Evolutionary conservation across 1,140 invertebrate genomes (phyloP).

Genomic region (Hylyphantes graminicola): DNA sequence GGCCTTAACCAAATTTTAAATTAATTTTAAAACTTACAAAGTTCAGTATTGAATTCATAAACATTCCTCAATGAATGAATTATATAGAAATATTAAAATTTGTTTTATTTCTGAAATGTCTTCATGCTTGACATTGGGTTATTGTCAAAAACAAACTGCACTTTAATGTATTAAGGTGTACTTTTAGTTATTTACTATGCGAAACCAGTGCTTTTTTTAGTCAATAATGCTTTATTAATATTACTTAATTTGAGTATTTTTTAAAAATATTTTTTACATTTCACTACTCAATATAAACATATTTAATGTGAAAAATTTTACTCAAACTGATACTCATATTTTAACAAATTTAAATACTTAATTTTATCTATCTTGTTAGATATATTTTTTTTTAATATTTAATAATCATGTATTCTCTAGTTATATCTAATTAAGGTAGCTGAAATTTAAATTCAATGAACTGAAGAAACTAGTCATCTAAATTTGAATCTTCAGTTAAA

Average conservation of each 20-base stretch:
- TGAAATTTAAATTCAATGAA: slow-evolving; percentile 15
- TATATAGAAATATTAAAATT: too few relatives aligned
- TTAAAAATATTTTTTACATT: too few relatives aligned
- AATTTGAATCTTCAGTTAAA: slow-evolving; percentile 47
- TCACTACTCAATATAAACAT: too few relatives aligned
- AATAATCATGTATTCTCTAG: slow-evolving; percentile 22
- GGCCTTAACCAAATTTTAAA: slow-evolving; percentile 25
- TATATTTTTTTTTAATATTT: slow-evolving; percentile 18
- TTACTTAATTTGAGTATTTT: too few relatives aligned
- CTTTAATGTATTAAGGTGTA: too few relatives aligned
- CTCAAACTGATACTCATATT: too few relatives aligned
- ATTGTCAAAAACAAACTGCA: too few relatives aligned
- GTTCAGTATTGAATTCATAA: slow-evolving; percentile 43
- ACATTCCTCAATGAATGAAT: slow-evolving; percentile 33
- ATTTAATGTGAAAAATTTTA: too few relatives aligned
- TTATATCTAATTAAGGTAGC: slow-evolving; percentile 30
- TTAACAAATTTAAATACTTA: neutral
- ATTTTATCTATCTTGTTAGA: slow-evolving; percentile 2
- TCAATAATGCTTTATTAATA: too few relatives aligned
- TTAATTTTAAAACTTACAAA: slow-evolving; percentile 8
- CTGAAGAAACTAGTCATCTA: slow-evolving; percentile 54
- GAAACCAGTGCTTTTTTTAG: too few relatives aligned
- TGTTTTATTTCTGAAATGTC: neutral
- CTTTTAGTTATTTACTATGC: too few relatives aligned
- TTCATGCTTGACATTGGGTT: neutral